A percentile compares a stretch with the other conserved stretches of the same genome.
Conservation (phyloP, 2,797 vertebrate genomes). For the Novumbra hubbsi region DNA sequence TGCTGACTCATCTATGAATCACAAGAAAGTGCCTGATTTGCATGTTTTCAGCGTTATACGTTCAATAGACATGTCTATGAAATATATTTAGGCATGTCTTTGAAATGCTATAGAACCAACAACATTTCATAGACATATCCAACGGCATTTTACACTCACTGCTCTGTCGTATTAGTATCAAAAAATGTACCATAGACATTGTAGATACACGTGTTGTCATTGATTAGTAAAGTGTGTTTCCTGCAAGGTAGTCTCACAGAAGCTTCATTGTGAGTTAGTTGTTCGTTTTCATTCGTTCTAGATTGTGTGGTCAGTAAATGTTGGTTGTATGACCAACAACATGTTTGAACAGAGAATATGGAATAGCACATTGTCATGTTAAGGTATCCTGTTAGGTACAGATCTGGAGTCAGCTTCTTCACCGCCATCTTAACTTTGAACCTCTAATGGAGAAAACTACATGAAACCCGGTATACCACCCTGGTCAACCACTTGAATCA, state of each 20-base stretch:
- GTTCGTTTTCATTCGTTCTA: background rate
- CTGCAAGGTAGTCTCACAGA: background rate
- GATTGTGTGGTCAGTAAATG: background rate
- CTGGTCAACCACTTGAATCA: background rate
- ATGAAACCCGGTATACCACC: background rate
- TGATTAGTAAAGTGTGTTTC: background rate
- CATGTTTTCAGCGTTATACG: conserved; percentile 23
- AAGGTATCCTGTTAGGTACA: background rate
- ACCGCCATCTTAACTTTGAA: background rate
- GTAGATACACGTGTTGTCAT: background rate
- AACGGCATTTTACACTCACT: background rate
- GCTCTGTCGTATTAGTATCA: background rate
- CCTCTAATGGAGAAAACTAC: background rate
- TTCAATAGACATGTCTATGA: background rate
- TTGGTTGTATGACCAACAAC: background rate
- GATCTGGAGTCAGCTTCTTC: background rate
- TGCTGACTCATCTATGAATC: conserved; percentile 52
- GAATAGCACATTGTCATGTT: background rate
- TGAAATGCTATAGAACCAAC: background rate
- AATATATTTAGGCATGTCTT: background rate
- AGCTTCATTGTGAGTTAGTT: background rate
- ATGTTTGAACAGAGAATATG: background rate
- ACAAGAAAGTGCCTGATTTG: conserved; percentile 63
- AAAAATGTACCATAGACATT: background rate
- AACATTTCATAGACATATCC: background rate